Base-by-base conservation (phyloP, 2,797 vertebrate genomes). In the Sebastiscus albofasciatus region DNA sequence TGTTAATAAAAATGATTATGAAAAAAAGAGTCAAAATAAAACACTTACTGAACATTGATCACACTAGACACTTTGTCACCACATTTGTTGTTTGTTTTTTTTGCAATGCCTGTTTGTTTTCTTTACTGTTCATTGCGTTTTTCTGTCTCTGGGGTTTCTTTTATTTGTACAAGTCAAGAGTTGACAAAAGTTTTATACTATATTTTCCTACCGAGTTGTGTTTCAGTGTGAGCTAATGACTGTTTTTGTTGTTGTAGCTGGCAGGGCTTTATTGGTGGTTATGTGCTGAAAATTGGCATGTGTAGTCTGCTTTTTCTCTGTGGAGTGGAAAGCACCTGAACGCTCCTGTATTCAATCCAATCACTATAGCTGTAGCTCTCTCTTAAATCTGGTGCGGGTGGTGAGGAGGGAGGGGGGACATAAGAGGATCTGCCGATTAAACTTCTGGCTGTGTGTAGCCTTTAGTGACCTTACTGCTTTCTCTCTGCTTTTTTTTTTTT, bases 141-240 rank as follows among this genome's bases (percentile, higher is more conserved):
- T 71, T 89, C 79, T 86, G 80, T 92, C 59, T 89, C 76, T 81
- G 71, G 74, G 34, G 59, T 87, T 87, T 89, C 77, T 78, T 90
- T 93, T 82, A 84, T 89, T 93, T 94, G 87, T 93, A 93, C 87
- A 93, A 93, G 84, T 94, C 84, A 86, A n/a, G 62, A 91, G 74
- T 73, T 90, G 87, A 91, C 81, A 86, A 87, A 93, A 88, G 82
- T 95, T 96, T 96, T 95, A 94, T 96, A 96, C 95, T 94, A 94
- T 96, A 96, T 96, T 96, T 96, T 96, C 95, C 87, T 96, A 96
- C 93, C 6, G 75, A 93, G 75, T 91, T 94, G 69, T 88, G 90
- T 94, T 92, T 87, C 89, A 73, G 89, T 90, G 88, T 91, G 88
- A 85, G 78, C 86, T 91, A 80, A 91, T 84, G 83, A 90, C 80